These are phyloP conservation scores for Philonicus albiceps DNA, from an alignment of 2,888 invertebrate genomes.

Conservation along the genomic window DNA sequence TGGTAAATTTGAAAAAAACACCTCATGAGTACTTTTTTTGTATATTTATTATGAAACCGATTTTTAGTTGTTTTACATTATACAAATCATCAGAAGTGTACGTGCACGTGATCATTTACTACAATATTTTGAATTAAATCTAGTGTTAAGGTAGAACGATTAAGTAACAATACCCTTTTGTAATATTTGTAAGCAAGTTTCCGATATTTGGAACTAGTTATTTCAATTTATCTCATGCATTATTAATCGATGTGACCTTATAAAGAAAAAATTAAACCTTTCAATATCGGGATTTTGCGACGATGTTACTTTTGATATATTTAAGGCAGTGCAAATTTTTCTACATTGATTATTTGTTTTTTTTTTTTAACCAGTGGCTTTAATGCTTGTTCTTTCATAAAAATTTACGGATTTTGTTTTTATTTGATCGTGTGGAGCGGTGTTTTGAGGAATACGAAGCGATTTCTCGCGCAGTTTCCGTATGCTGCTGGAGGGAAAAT, in stretches of 20 bases:
- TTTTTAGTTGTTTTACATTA: constrained; percentile 21
- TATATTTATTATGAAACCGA: not conserved
- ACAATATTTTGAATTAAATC: not conserved
- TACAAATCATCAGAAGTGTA: constrained; percentile 33
- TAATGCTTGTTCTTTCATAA: not conserved
- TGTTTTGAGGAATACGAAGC: not conserved
- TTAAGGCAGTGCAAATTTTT: not conserved
- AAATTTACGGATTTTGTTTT: not conserved
- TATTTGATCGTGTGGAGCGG: not conserved
- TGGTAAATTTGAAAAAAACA: constrained; percentile 17
- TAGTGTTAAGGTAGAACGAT: constrained; percentile 15
- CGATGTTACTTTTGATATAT: not conserved
- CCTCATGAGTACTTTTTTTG: constrained; percentile 1
- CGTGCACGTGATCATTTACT: constrained; percentile 27
- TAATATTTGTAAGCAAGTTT: constrained; percentile 36
- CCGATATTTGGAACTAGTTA: constrained; percentile 15
- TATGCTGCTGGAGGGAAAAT: not conserved
- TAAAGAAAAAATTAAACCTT: not conserved
- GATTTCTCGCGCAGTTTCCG: not conserved
- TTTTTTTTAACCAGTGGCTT: not conserved
- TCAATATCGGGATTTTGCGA: constrained; percentile 26
- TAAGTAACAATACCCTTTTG: constrained; percentile 22
- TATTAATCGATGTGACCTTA: not conserved
- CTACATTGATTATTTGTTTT: not conserved
- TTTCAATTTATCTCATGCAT: constrained; percentile 1